phyloP scores from a whole-genome alignment of 1,140 invertebrate species.

The Drosophila paulistorum region DNA sequence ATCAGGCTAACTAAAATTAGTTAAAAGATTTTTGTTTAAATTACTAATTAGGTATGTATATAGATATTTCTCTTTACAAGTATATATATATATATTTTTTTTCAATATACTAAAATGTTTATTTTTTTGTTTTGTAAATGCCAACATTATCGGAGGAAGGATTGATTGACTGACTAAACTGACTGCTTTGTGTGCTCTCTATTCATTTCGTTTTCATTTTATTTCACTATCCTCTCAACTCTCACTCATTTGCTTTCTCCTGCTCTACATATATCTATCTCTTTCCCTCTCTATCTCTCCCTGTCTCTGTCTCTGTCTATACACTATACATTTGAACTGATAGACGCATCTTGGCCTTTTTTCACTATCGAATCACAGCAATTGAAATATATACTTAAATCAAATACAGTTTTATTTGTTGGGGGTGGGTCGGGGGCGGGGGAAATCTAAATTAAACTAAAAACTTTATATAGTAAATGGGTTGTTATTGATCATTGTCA shows the following conservation, averaged over 20 bases:
- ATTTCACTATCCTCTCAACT: not conserved
- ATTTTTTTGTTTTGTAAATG: conserved; percentile 59
- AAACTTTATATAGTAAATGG: conserved; percentile 65
- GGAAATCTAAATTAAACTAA: conserved; percentile 54
- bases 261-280: conserved; percentile 10
- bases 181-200: conserved; percentile 35
- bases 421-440: too few relatives aligned
- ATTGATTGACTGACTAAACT: conserved; percentile 75
- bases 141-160: conserved; percentile 81
- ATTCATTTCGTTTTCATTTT: conserved; percentile 10
- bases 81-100: conserved; percentile 44
- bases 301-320: conserved; percentile 52
- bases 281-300: not conserved
- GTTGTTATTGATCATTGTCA: conserved; percentile 63
- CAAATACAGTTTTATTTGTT: conserved; percentile 34
- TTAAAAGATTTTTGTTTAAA: conserved; percentile 49
- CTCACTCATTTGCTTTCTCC: not conserved
- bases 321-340: conserved; percentile 83
- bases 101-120: conserved; percentile 36
- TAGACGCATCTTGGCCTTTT: conserved; percentile 76
- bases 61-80: conserved; percentile 41
- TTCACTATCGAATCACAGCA: conserved; percentile 81
- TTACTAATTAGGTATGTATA: conserved; percentile 41
- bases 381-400: conserved; percentile 78
- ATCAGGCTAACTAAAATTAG: conserved; percentile 71